Evolutionary conservation across 2,888 invertebrate genomes (phyloP), one percentile per base, ranked within the genome.

Genomic region (Pegoplata infirma): DNA sequence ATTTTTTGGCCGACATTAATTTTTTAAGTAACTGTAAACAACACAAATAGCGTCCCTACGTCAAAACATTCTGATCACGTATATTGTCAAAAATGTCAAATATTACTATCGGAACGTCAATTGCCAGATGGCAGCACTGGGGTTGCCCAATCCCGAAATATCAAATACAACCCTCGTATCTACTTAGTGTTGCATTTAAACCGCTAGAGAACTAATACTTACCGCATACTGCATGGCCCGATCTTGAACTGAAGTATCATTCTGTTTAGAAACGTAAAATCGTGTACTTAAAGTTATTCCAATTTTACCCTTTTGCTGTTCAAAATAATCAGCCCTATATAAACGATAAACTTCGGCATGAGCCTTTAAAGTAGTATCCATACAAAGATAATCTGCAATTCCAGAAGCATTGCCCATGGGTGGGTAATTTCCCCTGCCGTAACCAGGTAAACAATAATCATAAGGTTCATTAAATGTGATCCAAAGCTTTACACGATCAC

Each of bases 341-440:
- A 89, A 80, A 7, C 87, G 85, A 81, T 90, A 91, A 0, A 90
- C 90, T 21, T 84, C 87, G 8, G 91, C 91, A 84, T 94, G 94
- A 0, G 93, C 92, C 10, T 90, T 58, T 0, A 91, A 82, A 28
- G 92, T 88, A 23, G 90, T 87, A 81, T 91, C 91, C 14, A 90
- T 90, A 69, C 91, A 91, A 5, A 91, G 68, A 73, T 92, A 92
- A 17, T 90, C 90, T 2, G 89, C 91, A 5, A 90, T 82, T 40
- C 90, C 91, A 2, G 90, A 86, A 0, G 88, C 85, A 53, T 90
- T 87, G 2, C 91, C 67, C 5, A 87, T 84, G 0, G 90, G 90
- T 4, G 86, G 85, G 1, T 81, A 83, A 0, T 84, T 82, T 0
- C 69, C 82, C 1, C 49, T 66, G 0, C 91, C 91, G 83, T 93